phyloP scores from a whole-genome alignment of 2,797 vertebrate species.

The Labeo calbasu region DNA sequence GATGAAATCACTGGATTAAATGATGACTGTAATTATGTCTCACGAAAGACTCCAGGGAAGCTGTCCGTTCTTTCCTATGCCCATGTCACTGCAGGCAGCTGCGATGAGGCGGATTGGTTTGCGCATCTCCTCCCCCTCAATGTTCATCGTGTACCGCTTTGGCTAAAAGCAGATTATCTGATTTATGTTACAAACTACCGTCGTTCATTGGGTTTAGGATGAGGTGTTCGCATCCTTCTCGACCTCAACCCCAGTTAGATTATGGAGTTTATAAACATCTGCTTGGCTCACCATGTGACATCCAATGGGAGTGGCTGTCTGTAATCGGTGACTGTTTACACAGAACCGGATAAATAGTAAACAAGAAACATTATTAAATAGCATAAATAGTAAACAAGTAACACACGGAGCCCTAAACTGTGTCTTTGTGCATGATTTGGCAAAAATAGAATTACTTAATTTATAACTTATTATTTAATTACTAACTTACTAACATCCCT shows the following conservation, averaged over 20 bases:
- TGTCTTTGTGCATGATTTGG: too few species aligned
- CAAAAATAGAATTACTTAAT: not conserved
- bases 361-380: not conserved
- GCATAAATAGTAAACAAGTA: too few species aligned
- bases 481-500: not conserved
- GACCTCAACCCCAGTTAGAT: not conserved
- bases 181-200: not conserved
- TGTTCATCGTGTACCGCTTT: slow-evolving; percentile 7
- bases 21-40: slow-evolving; percentile 57
- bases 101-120: slow-evolving; percentile 79
- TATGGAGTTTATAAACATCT: not conserved
- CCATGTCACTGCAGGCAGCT: slow-evolving; percentile 72
- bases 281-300: not conserved
- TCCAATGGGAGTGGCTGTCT: slow-evolving; percentile 10
- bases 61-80: slow-evolving; percentile 77
- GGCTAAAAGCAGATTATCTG: not conserved
- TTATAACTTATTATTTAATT: too few species aligned
- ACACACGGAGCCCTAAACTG: not conserved
- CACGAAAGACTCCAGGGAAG: slow-evolving; percentile 83
- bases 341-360: not conserved
- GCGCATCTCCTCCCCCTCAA: slow-evolving; percentile 29
- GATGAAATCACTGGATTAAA: not conserved
- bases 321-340: not conserved
- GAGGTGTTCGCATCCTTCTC: not conserved
- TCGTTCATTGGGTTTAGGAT: not conserved